These are phyloP conservation scores for Cantharis lateralis DNA, from an alignment of 2,888 invertebrate genomes.

Conservation along the genomic window DNA sequence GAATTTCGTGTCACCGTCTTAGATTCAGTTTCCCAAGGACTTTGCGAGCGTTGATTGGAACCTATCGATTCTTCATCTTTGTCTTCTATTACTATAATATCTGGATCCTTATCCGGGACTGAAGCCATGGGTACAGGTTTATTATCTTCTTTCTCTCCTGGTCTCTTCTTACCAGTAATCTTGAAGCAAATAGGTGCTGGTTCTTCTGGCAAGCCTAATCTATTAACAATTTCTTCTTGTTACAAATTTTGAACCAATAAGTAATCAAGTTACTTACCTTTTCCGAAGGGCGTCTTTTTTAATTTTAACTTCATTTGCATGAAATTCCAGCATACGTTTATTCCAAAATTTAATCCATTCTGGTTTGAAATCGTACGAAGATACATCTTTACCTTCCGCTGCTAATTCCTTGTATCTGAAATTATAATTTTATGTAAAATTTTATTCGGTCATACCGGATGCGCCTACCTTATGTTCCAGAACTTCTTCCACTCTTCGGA, in stretches of 20 bases:
- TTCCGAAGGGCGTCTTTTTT: conserved; percentile 72
- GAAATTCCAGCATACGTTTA: conserved; percentile 77
- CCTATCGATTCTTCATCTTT: conserved; percentile 43
- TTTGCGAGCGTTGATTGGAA: conserved; percentile 45
- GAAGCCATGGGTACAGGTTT: conserved; percentile 48
- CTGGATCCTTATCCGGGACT: conserved; percentile 50
- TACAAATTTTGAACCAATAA: not conserved
- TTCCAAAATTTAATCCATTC: conserved; percentile 91
- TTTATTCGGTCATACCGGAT: not conserved
- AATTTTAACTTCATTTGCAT: conserved; percentile 68
- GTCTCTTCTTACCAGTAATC: conserved; percentile 44
- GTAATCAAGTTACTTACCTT: conserved; percentile 43
- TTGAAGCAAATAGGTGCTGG: conserved; percentile 52
- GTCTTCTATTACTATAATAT: conserved; percentile 51
- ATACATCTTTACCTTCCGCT: conserved; percentile 74
- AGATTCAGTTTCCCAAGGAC: conserved; percentile 53
- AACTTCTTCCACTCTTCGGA: conserved; percentile 90
- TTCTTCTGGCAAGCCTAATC: conserved; percentile 49
- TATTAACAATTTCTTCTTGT: conserved; percentile 7
- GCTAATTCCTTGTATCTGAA: conserved; percentile 73
- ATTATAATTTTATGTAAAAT: not conserved
- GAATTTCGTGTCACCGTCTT: conserved; percentile 12
- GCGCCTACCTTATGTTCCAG: conserved; percentile 71
- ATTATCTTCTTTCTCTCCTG: conserved; percentile 27
- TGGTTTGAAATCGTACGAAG: conserved; percentile 83